Percentiles rank a stretch among this genome's conserved stretches.
Evolutionary conservation across 2,888 invertebrate species (phyloP).

Genomic region (Abscondita cerata): DNA sequence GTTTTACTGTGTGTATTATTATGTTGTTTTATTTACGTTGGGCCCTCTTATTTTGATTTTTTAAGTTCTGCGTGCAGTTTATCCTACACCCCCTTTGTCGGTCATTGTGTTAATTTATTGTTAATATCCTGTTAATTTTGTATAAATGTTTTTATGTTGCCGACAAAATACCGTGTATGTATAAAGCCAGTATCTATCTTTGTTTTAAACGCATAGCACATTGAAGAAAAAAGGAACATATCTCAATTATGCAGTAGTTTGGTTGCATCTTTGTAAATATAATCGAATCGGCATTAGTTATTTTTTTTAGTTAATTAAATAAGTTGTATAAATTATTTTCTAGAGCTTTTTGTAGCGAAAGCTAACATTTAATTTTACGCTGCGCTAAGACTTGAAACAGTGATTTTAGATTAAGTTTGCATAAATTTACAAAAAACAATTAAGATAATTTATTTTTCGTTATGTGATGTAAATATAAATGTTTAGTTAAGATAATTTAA

Average conservation of each 20-base stretch:
- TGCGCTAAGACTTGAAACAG: conserved; percentile 56
- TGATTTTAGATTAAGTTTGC: conserved; percentile 56
- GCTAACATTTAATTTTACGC: conserved; percentile 47
- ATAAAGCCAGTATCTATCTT: conserved; percentile 44
- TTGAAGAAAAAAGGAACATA: conserved; percentile 35
- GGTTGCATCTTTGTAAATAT: conserved; percentile 59
- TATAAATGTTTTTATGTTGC: conserved; percentile 37
- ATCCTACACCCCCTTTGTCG: conserved; percentile 36
- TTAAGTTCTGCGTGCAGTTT: conserved; percentile 37
- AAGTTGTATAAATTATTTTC: conserved; percentile 49
- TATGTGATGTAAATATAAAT: conserved; percentile 56
- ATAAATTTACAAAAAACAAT: conserved; percentile 42
- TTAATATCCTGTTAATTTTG: conserved; percentile 39
- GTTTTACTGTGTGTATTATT: conserved; percentile 51
- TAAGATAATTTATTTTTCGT: conserved; percentile 50
- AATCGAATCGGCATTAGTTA: conserved; percentile 36
- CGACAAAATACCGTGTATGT: conserved; percentile 36
- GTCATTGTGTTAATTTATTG: conserved; percentile 38
- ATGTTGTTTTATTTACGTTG: conserved; percentile 20
- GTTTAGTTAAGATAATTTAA: conserved; percentile 45
- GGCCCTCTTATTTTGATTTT: conserved; percentile 21
- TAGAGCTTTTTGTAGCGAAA: conserved; percentile 43
- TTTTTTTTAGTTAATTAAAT: conserved; percentile 24
- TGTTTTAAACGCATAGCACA: conserved; percentile 24
- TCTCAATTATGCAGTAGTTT: conserved; percentile 37